These are phyloP conservation scores for Mirounga angustirostris DNA, from an alignment of 2,113 vertebrate genomes.

Conservation along the genomic window DNA sequence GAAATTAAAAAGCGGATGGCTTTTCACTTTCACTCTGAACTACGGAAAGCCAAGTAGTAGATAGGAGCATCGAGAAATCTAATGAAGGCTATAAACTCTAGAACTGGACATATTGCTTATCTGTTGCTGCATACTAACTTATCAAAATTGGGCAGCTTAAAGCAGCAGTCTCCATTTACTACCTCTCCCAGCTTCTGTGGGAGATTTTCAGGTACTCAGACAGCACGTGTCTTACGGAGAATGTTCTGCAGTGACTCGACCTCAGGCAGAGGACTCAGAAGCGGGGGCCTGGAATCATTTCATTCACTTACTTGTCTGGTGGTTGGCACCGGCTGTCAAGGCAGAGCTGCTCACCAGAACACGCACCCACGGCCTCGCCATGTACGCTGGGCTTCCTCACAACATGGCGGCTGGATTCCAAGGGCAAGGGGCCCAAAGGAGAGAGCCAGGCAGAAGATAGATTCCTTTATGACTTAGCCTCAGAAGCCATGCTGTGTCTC, in stretches of 20 bases:
- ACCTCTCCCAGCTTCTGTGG: background rate
- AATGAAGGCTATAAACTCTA: background rate
- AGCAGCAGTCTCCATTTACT: background rate
- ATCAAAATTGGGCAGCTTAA: background rate
- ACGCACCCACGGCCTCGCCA: fast-evolving
- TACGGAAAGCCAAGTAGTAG: background rate
- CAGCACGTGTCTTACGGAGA: background rate
- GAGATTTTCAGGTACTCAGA: background rate
- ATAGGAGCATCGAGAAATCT: background rate
- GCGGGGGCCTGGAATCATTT: background rate
- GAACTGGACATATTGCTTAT: background rate
- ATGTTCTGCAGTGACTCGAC: background rate
- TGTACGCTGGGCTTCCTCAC: background rate
- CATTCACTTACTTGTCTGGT: background rate
- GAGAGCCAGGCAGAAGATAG: background rate
- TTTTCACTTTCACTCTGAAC: background rate
- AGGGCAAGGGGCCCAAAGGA: background rate
- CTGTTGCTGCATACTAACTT: background rate
- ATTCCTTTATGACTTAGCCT: background rate
- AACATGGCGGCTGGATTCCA: background rate
- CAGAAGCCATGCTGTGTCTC: background rate
- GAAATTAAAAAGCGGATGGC: background rate
- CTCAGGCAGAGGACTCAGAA: background rate
- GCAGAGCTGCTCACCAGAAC: background rate
- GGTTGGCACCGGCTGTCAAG: background rate